A percentile compares a stretch with the other conserved stretches of the same genome.
Evolutionary conservation across 1,140 invertebrate genomes (phyloP).

Genomic region (Tetragnatha versicolor): DNA sequence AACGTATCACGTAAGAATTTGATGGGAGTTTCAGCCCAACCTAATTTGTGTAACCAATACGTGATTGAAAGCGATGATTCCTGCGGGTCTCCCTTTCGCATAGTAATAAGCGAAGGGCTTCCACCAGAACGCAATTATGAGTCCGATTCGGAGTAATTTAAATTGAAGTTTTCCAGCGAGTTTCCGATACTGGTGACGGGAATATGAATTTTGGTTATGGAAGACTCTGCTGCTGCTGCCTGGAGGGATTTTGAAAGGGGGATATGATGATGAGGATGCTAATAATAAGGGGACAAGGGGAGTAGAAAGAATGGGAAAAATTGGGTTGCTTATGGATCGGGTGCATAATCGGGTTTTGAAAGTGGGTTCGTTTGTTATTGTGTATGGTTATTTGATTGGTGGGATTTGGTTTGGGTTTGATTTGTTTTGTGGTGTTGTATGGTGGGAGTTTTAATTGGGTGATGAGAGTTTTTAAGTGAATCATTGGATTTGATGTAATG

Average conservation of each 20-base stretch:
- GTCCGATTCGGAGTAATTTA: conserved; percentile 37
- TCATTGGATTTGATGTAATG: too few species aligned
- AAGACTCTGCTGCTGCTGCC: background rate
- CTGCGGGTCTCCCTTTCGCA: conserved; percentile 23
- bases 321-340: too few species aligned
- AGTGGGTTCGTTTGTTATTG: too few species aligned
- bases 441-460: too few species aligned
- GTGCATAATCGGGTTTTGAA: too few species aligned
- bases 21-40: conserved; percentile 42
- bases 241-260: conserved; percentile 1
- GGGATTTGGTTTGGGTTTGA: too few species aligned
- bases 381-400: too few species aligned
- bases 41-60: conserved; percentile 50
- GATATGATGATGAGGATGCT: too few species aligned
- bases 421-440: too few species aligned
- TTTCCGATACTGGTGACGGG: background rate
- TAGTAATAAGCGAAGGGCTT: conserved; percentile 7
- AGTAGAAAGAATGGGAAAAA: conserved; percentile 9
- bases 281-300: background rate
- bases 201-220: conserved; percentile 45
- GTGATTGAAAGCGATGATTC: conserved; percentile 50
- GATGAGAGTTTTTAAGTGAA: too few species aligned
- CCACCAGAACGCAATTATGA: conserved; percentile 23
- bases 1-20: conserved; percentile 38
- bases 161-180: conserved; percentile 39